Evolutionary conservation across 1,140 invertebrate species (phyloP).

Genomic region (Bombus confusus): DNA sequence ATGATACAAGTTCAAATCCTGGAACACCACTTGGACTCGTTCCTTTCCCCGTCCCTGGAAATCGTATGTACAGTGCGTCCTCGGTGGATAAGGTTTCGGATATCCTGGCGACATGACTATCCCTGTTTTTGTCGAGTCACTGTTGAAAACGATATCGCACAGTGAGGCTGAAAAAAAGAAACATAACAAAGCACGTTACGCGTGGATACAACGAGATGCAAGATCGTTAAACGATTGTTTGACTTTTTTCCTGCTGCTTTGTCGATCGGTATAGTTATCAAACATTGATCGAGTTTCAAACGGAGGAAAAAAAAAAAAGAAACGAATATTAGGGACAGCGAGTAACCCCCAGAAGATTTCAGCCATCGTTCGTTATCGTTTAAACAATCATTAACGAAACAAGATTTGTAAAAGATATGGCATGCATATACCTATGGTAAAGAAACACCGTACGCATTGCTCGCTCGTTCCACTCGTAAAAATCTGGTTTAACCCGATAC

Average conservation of each 20-base stretch:
- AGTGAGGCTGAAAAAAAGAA: constrained; percentile 86
- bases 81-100: constrained; percentile 88
- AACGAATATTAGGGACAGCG: too few species aligned
- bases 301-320: not conserved
- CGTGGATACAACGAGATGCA: not conserved
- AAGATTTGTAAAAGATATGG: too few species aligned
- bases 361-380: too few species aligned
- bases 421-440: too few species aligned
- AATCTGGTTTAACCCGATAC: too few species aligned
- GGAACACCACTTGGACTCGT: constrained; percentile 89
- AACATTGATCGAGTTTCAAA: not conserved
- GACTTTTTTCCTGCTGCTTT: too few species aligned
- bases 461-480: too few species aligned
- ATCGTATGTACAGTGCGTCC: constrained; percentile 91
- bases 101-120: constrained; percentile 90
- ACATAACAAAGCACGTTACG: constrained; percentile 18
- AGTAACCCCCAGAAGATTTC: too few species aligned
- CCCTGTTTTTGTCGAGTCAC: constrained; percentile 91
- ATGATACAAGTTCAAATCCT: constrained; percentile 87
- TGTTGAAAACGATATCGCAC: constrained; percentile 90
- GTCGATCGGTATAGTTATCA: not conserved
- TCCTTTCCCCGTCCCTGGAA: constrained; percentile 92
- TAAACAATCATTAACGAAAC: too few species aligned
- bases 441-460: too few species aligned
- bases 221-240: not conserved